Conservation (phyloP, 2,113 vertebrate genomes). For the Rhabdomys dilectus region DNA sequence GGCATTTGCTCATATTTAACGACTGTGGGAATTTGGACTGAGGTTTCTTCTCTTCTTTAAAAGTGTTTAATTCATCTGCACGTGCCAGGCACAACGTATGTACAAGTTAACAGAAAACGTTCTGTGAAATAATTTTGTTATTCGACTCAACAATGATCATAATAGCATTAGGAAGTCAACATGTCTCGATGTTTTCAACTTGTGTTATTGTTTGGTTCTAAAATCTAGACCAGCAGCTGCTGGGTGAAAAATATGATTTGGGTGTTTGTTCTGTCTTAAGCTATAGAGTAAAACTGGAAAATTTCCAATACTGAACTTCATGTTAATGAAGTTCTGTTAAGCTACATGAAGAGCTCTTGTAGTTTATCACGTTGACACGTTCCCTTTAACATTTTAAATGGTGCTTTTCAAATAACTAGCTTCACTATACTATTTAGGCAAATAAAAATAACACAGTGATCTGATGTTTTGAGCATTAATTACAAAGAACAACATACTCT, state of each 20-base stretch:
- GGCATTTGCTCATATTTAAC: conserved; percentile 82
- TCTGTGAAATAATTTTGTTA: conserved; percentile 65
- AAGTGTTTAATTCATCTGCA: conserved; percentile 59
- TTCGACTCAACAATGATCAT: conserved; percentile 55
- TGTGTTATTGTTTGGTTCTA: conserved; percentile 51
- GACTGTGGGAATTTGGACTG: conserved; percentile 69
- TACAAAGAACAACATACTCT: conserved; percentile 30
- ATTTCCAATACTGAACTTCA: conserved; percentile 33
- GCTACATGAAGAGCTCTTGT: conserved; percentile 14
- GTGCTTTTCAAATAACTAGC: conserved; percentile 11
- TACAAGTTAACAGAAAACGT: conserved; percentile 46
- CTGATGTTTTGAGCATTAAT: conserved; percentile 52
- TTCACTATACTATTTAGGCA: conserved; percentile 61
- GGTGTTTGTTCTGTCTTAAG: conserved; percentile 33
- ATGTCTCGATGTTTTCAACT: conserved; percentile 64
- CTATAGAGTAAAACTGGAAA: conserved; percentile 13
- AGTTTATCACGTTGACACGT: conserved; percentile 10
- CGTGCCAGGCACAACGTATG: conserved; percentile 63
- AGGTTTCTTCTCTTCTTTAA: conserved; percentile 65
- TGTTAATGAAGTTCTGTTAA: conserved; percentile 34
- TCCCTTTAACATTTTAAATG: conserved; percentile 61
- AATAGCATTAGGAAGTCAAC: conserved; percentile 60
- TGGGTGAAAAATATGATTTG: conserved; percentile 9
- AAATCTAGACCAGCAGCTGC: conserved; percentile 57
- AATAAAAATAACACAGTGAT: conserved; percentile 57